These are phyloP conservation scores for Entomobrya multifasciata DNA, from an alignment of 2,888 invertebrate genomes.

Conservation along the genomic window DNA sequence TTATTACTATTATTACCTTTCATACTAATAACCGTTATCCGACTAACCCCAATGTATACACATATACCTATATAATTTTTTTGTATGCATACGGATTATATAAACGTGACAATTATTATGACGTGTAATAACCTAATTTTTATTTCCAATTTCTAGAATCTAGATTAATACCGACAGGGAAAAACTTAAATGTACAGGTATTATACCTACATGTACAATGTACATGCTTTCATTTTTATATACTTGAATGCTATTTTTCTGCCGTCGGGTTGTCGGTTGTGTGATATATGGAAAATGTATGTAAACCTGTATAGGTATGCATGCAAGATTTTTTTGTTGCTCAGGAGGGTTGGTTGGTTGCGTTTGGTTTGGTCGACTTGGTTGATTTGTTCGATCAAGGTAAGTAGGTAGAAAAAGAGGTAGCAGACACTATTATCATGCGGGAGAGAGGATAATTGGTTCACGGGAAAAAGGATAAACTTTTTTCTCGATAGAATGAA, in stretches of 20 bases:
- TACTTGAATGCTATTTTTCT: background rate
- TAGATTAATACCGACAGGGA: background rate
- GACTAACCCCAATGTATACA: too few relatives aligned
- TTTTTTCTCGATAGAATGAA: constrained; percentile 25
- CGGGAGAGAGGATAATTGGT: constrained; percentile 41
- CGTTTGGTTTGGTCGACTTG: too few relatives aligned
- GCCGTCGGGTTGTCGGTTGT: background rate
- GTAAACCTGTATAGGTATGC: too few relatives aligned
- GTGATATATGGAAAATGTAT: background rate
- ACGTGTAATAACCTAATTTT: constrained; percentile 12
- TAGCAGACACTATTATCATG: constrained; percentile 21
- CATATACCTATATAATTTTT: too few relatives aligned
- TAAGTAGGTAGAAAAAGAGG: constrained; percentile 19
- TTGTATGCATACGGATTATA: constrained; percentile 1
- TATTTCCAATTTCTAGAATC: constrained; percentile 8
- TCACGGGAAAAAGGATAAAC: constrained; percentile 36
- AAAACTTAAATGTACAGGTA: background rate
- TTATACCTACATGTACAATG: background rate
- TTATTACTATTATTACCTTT: too few relatives aligned
- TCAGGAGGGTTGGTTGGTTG: too few relatives aligned
- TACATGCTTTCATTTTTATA: too few relatives aligned
- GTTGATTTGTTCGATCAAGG: constrained; percentile 22
- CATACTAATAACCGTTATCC: too few relatives aligned
- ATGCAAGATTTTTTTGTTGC: background rate
- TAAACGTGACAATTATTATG: constrained; percentile 36